Base-by-base conservation (phyloP, 2,113 vertebrate genomes). In the Tichodroma muraria region DNA sequence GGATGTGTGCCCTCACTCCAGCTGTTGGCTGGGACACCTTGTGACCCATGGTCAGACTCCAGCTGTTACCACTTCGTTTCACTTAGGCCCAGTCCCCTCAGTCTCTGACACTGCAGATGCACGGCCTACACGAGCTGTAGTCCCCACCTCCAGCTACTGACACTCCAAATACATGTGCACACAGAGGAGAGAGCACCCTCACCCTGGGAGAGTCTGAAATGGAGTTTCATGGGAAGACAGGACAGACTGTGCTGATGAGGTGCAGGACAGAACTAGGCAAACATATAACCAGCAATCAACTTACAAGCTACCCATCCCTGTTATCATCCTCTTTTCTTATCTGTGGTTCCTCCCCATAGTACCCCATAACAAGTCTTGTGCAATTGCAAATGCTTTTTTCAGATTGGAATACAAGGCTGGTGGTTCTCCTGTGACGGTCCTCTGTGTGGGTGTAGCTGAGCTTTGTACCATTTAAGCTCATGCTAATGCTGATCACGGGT, bases 261-360 rank as follows among this genome's bases (percentile, higher is more conserved):
- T 42, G 31, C 23, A 38, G 53, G 17, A 15, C 44, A 72, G n/a
- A 71, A 40, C 31, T 5, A 6, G 23, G 21, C 33, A 61, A 82
- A 47, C 13, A 19, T 35, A 9, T 38, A 66, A 50, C 54, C 33
- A 73, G 68, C n/a, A 72, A 6, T 9, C 0, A 0, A 8, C 15
- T 77, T 60, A 25, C 1, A 35, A 77, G n/a, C n/a, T 38, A 37
- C 17, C 23, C 35, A 23, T 28, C 25, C 49, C 18, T 71, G 42
- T 79, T 53, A 40, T 11, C 38, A 20, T 75, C 13, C 12, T 56
- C 24, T 91, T 88, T 93, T 80, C 44, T 28, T 13, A 8, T 38
- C 72, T 69, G 83, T 61, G 44, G 5, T 77, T 92, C 18, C 18
- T 77, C 7, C 27, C 13, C 31, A 57, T 14, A 90, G n/a, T 37